Evolutionary conservation across 2,797 vertebrate genomes (phyloP), one percentile per base, ranked within the genome.

Genomic region (Botia almorhae): DNA sequence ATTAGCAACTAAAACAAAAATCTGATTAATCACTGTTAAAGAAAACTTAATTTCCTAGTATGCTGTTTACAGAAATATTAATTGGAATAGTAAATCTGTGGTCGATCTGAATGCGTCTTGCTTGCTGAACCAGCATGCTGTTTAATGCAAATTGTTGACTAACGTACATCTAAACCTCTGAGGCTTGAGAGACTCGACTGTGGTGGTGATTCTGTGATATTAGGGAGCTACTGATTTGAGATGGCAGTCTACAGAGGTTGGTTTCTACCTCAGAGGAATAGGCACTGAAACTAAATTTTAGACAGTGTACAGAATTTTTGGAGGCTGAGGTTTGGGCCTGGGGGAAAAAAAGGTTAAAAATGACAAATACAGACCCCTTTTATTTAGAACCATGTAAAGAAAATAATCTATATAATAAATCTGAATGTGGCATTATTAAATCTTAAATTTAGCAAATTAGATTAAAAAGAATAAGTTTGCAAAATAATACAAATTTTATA

Each of bases 241-340:
- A 19, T 10, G 29, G 46, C 17, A 55, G 61, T 53, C 69, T 50
- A n/a, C 67, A 46, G 48, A 76, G 72, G 53, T 56, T 67, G 21
- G 4, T 16, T 19, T 71, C 50, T 63, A 50, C 51, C 19, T 46
- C 46, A 60, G 81, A 69, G 19, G 70, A 43, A 58, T 74, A 72
- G 51, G 68, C 65, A 13, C 19, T 70, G 19, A 65, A 4, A 29
- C 43, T 77, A 75, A 48, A 46, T n/a, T 43, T 76, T 61, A 16
- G 84, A 74, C 16, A 81, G 48, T 17, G 74, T 63, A 65, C 56
- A 67, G 4, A 55, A 36, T 53, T 83, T 83, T 26, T 43, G 64
- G 43, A 80, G 64, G 33, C 56, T 46, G 69, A 51, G 68, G 39
- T 58, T 46, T 81, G 14, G 81, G 70, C 76, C 81, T 83, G 73